Conservation (phyloP, 1,140 invertebrate species). For the Drosophila orena region DNA sequence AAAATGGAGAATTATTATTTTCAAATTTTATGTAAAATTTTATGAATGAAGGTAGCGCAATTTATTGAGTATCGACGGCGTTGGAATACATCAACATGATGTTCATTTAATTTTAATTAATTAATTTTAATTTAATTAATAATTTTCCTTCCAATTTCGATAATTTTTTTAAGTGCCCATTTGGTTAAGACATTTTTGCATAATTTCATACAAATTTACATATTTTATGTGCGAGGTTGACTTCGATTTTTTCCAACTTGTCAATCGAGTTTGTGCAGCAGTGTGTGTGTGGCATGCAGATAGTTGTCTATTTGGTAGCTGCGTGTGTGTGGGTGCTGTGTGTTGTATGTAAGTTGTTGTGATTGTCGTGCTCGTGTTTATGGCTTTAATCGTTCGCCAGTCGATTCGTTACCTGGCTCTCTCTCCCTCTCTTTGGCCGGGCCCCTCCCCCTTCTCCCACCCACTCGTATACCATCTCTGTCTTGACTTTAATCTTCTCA, state of each 20-base stretch:
- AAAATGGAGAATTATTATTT: not conserved
- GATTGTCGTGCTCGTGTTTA: slow-evolving; percentile 75
- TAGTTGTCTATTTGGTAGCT: slow-evolving; percentile 53
- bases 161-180: slow-evolving; percentile 10
- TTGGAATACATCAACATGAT: too few species aligned
- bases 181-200: slow-evolving; percentile 71
- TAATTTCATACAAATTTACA: slow-evolving; percentile 79
- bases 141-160: too few species aligned
- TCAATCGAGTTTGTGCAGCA: slow-evolving; percentile 61
- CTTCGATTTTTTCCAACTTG: slow-evolving; percentile 70
- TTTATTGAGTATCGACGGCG: too few species aligned
- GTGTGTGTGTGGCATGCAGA: slow-evolving; percentile 31
- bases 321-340: slow-evolving; percentile 47
- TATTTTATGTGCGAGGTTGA: slow-evolving; percentile 56
- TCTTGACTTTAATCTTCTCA: slow-evolving; percentile 83
- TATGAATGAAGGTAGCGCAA: too few species aligned
- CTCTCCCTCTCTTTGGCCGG: slow-evolving; percentile 9
- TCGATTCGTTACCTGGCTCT: slow-evolving; percentile 64
- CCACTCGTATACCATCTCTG: slow-evolving; percentile 19
- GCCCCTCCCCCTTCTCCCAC: not conserved
- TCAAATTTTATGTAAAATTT: not conserved
- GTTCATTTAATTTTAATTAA: too few species aligned
- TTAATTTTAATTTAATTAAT: too few species aligned
- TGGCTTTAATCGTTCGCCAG: slow-evolving; percentile 69
- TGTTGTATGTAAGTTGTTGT: slow-evolving; percentile 31